These are phyloP conservation scores for Temnothorax longispinosus DNA, from an alignment of 1,140 invertebrate genomes.

Conservation along the genomic window DNA sequence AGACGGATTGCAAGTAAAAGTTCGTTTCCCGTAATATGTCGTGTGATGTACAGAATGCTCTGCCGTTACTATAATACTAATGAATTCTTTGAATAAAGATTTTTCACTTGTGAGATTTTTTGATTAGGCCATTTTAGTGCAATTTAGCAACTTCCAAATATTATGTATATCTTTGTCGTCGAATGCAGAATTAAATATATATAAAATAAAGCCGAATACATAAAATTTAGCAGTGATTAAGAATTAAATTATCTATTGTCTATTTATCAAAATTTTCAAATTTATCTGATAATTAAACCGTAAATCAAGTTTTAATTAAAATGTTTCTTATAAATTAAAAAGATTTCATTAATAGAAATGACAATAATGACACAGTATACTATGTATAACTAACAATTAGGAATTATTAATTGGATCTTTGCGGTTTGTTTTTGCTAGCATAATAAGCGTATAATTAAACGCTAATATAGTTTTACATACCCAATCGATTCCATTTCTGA, in stretches of 20 bases:
- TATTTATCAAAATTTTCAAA: neutral
- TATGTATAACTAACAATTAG: neutral
- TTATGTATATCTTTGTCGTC: neutral
- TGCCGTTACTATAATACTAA: neutral
- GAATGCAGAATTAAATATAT: neutral
- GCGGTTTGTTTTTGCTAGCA: neutral
- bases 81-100: neutral
- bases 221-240: neutral
- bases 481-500: constrained; percentile 27
- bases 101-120: neutral
- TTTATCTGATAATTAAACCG: neutral
- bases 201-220: neutral
- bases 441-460: neutral
- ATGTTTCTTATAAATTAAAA: neutral
- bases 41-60: neutral
- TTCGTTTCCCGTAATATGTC: neutral
- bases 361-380: neutral
- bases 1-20: constrained; percentile 27
- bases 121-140: neutral
- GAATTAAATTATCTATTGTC: neutral
- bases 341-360: neutral
- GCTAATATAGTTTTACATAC: constrained; percentile 36
- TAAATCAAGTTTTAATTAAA: neutral
- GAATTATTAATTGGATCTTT: neutral
- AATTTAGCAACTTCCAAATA: neutral